phyloP scores from a whole-genome alignment of 1,140 invertebrate species.

The Euwallacea fornicatus region DNA sequence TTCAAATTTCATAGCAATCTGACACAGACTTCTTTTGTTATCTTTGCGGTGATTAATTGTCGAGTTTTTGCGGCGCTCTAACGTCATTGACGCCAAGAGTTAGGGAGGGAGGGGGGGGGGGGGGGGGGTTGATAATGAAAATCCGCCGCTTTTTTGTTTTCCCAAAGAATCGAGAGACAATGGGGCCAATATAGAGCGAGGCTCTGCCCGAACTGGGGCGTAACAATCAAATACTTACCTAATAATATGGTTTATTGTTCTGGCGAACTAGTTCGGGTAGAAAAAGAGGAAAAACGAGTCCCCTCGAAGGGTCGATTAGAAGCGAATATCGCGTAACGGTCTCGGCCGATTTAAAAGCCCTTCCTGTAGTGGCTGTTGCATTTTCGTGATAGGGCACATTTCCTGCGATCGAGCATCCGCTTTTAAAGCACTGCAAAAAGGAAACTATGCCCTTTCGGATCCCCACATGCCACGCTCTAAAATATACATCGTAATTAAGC shows the following conservation, averaged over 20 bases:
- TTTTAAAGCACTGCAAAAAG: conserved; percentile 22
- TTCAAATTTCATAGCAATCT: conserved; percentile 16
- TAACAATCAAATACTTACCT: conserved; percentile 6
- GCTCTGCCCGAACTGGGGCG: conserved; percentile 8
- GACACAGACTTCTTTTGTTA: conserved; percentile 24
- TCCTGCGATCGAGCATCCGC: conserved; percentile 28
- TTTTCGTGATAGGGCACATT: conserved; percentile 32
- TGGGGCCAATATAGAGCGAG: conserved; percentile 23
- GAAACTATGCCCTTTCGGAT: conserved; percentile 29
- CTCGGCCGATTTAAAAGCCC: conserved; percentile 14
- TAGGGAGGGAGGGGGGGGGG: neutral
- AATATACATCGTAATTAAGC: conserved; percentile 31
- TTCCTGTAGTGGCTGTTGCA: conserved; percentile 17
- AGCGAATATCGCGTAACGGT: conserved; percentile 9
- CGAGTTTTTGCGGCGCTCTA: conserved; percentile 15
- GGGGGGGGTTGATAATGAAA: conserved; percentile 14
- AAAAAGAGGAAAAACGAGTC: no score
- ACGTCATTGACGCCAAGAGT: neutral
- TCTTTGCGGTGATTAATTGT: conserved; percentile 24
- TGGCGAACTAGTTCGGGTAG: neutral
- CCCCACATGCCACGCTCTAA: conserved; percentile 17
- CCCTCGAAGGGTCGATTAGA: conserved; percentile 4
- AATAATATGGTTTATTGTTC: conserved; percentile 9
- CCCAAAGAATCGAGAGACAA: conserved; percentile 16
- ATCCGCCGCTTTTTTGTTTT: conserved; percentile 22